Evolutionary conservation across 1,140 invertebrate genomes (phyloP), one percentile per base, ranked within the genome.

Genomic region (Lepidurus apus): DNA sequence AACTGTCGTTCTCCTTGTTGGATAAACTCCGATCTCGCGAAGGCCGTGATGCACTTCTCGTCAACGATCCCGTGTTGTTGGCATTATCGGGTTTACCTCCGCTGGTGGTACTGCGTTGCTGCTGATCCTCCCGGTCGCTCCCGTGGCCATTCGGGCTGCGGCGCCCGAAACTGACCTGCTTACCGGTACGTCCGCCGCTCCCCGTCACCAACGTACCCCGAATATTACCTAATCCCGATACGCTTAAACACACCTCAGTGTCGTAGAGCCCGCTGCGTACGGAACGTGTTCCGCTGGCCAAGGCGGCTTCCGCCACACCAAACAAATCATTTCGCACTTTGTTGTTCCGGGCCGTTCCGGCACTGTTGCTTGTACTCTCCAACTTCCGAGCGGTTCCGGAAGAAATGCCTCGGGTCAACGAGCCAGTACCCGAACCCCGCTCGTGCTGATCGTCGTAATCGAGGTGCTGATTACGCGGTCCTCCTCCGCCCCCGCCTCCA

Each of bases 161-260:
- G 42, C 76, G 79, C 17, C 79, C 79, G 44, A 80, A 80, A 53
- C 75, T 80, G 10, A 80, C 79, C 47, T 80, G 79, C n/a, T 80
- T 80, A 10, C 79, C 79, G 47, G 65, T 80, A 43, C 76, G 42
- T 17, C 43, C 43, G 26, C 76, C 43, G 21, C 75, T 77, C 8
- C 42, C 79, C 44, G 42, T 73, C 47, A 76, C 73, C 73, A 77
- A 73, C 21, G 75, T 74, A 24, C 79, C 79, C 8, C 76, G 65
- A 24, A 74, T 24, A 74, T 74, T 74, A 17, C 79, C 79, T 17
- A 80, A 77, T 17, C 79, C 79, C 24, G 75, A 65, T 7, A 80
- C 79, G 77, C 76, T 80, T 42, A 80, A 74, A 77, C 79, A 80
- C n/a, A 80, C 79, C 43, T 80, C 79, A 45, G 77, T 65, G 73